phyloP scores from a whole-genome alignment of 1,140 invertebrate species.

The Adoxophyes honmai region DNA sequence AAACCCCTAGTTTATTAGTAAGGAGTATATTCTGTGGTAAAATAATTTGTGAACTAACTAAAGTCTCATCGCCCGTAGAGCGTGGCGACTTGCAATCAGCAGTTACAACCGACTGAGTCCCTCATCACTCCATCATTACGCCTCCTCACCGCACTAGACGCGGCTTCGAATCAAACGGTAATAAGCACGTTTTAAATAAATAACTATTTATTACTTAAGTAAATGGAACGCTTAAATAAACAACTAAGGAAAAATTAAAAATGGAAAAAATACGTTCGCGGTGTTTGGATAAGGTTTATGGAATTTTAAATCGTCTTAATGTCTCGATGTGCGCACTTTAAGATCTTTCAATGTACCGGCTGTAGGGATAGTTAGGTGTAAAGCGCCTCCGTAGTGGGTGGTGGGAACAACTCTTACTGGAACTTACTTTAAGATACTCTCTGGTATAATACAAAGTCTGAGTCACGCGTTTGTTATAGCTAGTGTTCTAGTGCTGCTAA shows the following conservation, averaged over 20 bases:
- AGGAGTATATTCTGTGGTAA: slow-evolving; percentile 9
- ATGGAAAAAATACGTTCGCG: neutral
- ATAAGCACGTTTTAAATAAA: slow-evolving; percentile 14
- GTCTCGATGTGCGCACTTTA: slow-evolving; percentile 12
- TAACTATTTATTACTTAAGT: slow-evolving; percentile 14
- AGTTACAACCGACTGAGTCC: neutral
- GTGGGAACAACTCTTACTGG: slow-evolving; percentile 14
- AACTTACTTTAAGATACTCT: slow-evolving; percentile 16
- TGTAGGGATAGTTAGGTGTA: slow-evolving; percentile 2
- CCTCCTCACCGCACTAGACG: neutral
- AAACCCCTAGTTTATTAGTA: slow-evolving; percentile 5
- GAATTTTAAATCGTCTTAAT: slow-evolving; percentile 12
- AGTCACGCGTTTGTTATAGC: slow-evolving; percentile 34
- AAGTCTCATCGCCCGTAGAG: neutral
- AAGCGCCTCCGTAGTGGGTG: neutral
- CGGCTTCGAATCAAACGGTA: slow-evolving; percentile 3
- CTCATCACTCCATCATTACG: neutral
- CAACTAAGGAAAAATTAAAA: neutral
- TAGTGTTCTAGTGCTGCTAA: slow-evolving; percentile 22
- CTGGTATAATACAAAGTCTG: slow-evolving; percentile 48
- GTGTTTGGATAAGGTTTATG: slow-evolving; percentile 10
- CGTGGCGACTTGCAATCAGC: neutral
- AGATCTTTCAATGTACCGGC: neutral
- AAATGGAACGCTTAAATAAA: slow-evolving; percentile 5
- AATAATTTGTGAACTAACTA: neutral